Evolutionary conservation across 2,888 invertebrate species (phyloP).

Genomic region (Tachystola acroxantha): DNA sequence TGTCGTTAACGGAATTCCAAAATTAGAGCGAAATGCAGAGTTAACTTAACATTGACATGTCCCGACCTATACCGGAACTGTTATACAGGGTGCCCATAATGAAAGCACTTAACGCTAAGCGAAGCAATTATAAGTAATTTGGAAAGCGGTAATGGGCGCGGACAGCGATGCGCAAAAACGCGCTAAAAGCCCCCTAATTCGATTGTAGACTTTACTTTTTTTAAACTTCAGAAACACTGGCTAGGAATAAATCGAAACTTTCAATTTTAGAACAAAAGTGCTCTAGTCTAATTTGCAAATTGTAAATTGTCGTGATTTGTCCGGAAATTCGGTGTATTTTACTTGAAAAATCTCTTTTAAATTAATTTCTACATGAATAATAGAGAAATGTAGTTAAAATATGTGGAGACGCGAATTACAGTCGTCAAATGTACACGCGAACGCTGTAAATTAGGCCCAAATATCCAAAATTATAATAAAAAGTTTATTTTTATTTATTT

Average conservation of each 20-base stretch:
- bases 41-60: slow-evolving; percentile 51
- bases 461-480: too few relatives aligned
- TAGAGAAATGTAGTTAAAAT: too few relatives aligned
- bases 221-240: slow-evolving; percentile 29
- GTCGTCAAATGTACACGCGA: too few relatives aligned
- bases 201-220: slow-evolving; percentile 71
- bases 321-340: too few relatives aligned
- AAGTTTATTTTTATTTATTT: too few relatives aligned
- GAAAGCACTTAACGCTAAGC: slow-evolving; percentile 77
- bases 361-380: too few relatives aligned
- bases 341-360: too few relatives aligned
- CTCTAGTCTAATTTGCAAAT: too few relatives aligned
- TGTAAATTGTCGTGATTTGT: background rate
- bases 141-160: slow-evolving; percentile 70
- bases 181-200: slow-evolving; percentile 76
- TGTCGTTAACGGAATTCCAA: too few relatives aligned
- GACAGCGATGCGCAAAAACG: slow-evolving; percentile 75
- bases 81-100: slow-evolving; percentile 58
- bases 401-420: too few relatives aligned
- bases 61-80: slow-evolving; percentile 48
- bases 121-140: slow-evolving; percentile 78
- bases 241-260: slow-evolving; percentile 31
- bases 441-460: too few relatives aligned
- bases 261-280: slow-evolving; percentile 8
- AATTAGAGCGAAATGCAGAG: slow-evolving; percentile 37